Conservation (phyloP, 2,113 vertebrate species). For the Danio rerio region DNA sequence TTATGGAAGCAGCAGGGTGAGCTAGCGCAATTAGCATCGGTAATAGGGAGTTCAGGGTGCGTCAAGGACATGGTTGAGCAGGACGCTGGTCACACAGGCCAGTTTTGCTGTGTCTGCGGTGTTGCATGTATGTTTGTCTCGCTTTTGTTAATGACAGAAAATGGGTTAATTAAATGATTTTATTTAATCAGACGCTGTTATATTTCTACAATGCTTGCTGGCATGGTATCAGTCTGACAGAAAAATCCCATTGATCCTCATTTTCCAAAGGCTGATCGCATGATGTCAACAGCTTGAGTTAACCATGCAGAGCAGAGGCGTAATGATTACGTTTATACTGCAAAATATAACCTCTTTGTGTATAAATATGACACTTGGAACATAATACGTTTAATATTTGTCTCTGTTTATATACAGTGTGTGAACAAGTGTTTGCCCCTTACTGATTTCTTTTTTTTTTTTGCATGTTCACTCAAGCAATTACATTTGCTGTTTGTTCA, state of each 20-base stretch:
- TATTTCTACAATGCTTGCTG: not conserved
- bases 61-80: slow-evolving; percentile 53
- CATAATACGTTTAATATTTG: not conserved
- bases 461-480: too few relatives aligned
- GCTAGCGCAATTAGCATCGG: slow-evolving; percentile 99
- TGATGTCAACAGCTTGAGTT: slow-evolving; percentile 16
- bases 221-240: slow-evolving; percentile 14
- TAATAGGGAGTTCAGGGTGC: slow-evolving; percentile 97
- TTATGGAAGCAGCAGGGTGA: slow-evolving; percentile 99
- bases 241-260: slow-evolving; percentile 14
- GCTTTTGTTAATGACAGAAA: slow-evolving; percentile 27
- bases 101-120: slow-evolving; percentile 40
- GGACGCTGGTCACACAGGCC: slow-evolving; percentile 44
- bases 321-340: slow-evolving; percentile 3
- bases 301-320: not conserved
- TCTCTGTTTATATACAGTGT: not conserved
- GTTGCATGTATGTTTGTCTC: slow-evolving; percentile 28
- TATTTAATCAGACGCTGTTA: not conserved
- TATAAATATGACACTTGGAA: not conserved
- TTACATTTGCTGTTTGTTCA: too few relatives aligned
- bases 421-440: too few relatives aligned
- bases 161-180: slow-evolving; percentile 29
- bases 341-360: not conserved
- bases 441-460: too few relatives aligned
- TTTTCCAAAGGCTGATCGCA: slow-evolving; percentile 10